Base-by-base conservation (phyloP, 1,140 invertebrate species). In the Teleogryllus occipitalis region DNA sequence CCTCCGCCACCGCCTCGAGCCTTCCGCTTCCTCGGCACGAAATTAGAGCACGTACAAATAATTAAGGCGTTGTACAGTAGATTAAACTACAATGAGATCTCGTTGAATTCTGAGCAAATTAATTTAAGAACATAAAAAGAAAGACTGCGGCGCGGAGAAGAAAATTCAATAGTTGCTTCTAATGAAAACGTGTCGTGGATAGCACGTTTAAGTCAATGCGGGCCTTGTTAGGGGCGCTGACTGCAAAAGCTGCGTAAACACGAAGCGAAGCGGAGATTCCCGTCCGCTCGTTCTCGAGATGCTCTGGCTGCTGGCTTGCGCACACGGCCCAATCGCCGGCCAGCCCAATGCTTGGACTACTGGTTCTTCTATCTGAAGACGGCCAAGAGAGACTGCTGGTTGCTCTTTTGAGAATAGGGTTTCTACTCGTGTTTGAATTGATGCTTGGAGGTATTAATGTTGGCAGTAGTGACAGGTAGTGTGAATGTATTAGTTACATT, bases 11-110 rank as follows among this genome's bases (percentile, higher is more conserved):
- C 54, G 10, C 18, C 54, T 18, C 10, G 54, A 10, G 54, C 54
- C 54, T 65, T 39, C 27, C 27, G 54, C 18, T 65, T 65, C 54
- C 54, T 10, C 54, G 54, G 18, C 18, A 7, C 54, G 10, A 65
- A 65, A 65, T 65, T 65, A 65, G 54, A 65, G 54, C 54, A 65
- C 54, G 54, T 65, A 65, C 54, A 65, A 65, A 65, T 65, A 65
- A 65, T 65, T 65, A 65, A 65, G 54, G 54, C 54, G 54, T 65
- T 65, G 54, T 18, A 65, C 54, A 65, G 54, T 65, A 65, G 54
- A 65, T 65, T 65, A 65, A 65, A 65, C 54, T 65, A 65, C 54
- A 65, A 65, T 65, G 54, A 65, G 54, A 65, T 65, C 10, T 65
- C 54, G 18, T 65, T 65, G 54, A 65, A 65, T 65, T 65, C 54